Evolutionary conservation across 2,113 vertebrate genomes (phyloP).

Genomic region (Trachemys scripta): DNA sequence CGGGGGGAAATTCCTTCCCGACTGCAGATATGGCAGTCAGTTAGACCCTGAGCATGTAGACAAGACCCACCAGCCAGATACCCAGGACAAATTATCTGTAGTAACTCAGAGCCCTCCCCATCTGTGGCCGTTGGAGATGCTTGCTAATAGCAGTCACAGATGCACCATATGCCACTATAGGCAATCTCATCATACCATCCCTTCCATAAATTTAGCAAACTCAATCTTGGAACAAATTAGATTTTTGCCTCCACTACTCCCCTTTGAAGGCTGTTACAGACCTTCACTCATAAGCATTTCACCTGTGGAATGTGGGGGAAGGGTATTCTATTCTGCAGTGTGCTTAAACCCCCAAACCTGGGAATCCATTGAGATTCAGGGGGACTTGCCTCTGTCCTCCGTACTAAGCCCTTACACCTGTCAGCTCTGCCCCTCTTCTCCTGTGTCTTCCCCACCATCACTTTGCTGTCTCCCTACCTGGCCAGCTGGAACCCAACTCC

Average conservation of each 20-base stretch:
- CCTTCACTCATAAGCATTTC: neutral
- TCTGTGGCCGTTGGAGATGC: neutral
- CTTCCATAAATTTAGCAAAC: neutral
- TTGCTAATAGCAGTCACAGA: neutral
- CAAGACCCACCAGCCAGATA: neutral
- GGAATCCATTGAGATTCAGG: neutral
- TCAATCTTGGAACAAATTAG: neutral
- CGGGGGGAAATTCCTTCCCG: neutral
- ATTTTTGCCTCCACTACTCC: neutral
- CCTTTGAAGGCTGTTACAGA: neutral
- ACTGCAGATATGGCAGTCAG: neutral
- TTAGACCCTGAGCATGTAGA: neutral
- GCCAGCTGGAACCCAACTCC: neutral
- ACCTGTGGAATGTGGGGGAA: neutral
- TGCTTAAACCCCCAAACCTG: neutral
- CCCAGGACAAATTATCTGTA: neutral
- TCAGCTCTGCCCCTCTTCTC: neutral
- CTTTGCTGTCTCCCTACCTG: neutral
- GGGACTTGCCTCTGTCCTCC: neutral
- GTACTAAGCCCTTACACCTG: accelerated
- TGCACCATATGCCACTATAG: neutral
- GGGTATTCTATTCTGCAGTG: neutral
- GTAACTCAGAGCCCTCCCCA: neutral
- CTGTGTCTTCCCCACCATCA: accelerated
- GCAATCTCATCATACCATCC: neutral